These are phyloP conservation scores for Mus pahari DNA, from an alignment of 2,113 vertebrate species.

Conservation along the genomic window DNA sequence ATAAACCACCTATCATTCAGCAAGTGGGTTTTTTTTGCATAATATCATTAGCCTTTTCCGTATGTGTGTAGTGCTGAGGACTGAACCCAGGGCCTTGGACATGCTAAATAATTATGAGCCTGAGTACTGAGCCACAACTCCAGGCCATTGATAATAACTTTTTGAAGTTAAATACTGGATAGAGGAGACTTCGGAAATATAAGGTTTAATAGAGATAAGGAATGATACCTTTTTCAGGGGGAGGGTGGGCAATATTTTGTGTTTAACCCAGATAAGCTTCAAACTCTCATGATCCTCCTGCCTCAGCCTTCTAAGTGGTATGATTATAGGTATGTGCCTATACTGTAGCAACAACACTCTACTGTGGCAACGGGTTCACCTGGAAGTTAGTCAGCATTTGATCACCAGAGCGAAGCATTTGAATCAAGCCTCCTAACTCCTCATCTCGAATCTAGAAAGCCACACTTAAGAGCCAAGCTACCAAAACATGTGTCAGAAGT, in stretches of 20 bases:
- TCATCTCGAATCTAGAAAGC: neutral
- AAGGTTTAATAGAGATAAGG: constrained; percentile 6
- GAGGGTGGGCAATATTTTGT: neutral
- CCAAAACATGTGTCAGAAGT: neutral
- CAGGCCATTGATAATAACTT: neutral
- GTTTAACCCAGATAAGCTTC: neutral
- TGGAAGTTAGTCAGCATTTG: constrained; percentile 5
- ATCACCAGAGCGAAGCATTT: constrained; percentile 5
- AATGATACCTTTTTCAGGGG: neutral
- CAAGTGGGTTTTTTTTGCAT: neutral
- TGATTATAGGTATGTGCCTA: neutral
- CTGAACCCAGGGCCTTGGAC: neutral
- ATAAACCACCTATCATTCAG: neutral
- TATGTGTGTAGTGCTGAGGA: neutral
- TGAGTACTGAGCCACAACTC: neutral
- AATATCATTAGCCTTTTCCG: neutral
- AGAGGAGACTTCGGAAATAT: neutral
- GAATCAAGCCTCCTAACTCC: neutral
- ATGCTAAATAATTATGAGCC: neutral
- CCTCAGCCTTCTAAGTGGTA: neutral
- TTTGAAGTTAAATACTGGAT: neutral
- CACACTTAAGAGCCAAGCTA: neutral
- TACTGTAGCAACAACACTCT: neutral
- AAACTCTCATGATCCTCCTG: neutral
- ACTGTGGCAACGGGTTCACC: neutral